These are phyloP conservation scores for Saturnia pavonia DNA, from an alignment of 2,888 invertebrate genomes.

Conservation along the genomic window DNA sequence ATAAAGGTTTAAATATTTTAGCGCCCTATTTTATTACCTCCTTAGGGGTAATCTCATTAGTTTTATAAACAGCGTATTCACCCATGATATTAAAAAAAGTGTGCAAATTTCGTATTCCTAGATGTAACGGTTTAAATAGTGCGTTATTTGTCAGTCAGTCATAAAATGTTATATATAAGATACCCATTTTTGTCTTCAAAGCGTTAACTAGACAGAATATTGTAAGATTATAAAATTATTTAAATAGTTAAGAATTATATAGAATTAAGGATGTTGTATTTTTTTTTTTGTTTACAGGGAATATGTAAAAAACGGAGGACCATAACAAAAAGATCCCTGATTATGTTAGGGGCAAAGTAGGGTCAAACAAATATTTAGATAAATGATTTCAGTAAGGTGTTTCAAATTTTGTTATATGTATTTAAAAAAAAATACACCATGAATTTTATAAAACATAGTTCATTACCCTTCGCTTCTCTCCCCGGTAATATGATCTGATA, in stretches of 20 bases:
- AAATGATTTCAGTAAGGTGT: too few relatives aligned
- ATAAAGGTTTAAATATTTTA: neutral
- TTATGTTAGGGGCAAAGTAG: too few relatives aligned
- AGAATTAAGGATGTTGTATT: too few relatives aligned
- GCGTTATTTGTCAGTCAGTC: neutral
- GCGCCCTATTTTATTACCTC: neutral
- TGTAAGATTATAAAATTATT: too few relatives aligned
- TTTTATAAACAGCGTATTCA: neutral
- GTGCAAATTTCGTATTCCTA: neutral
- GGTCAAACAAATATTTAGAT: too few relatives aligned
- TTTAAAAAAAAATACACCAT: neutral
- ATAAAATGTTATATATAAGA: neutral
- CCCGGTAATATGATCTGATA: neutral
- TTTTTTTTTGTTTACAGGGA: too few relatives aligned
- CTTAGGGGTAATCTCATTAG: too few relatives aligned
- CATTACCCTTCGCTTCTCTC: neutral
- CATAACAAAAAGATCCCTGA: too few relatives aligned
- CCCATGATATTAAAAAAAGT: neutral
- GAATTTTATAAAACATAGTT: neutral
- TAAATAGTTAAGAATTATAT: too few relatives aligned
- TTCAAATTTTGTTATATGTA: too few relatives aligned
- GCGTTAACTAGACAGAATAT: too few relatives aligned
- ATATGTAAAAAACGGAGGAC: too few relatives aligned
- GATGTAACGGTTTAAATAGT: neutral
- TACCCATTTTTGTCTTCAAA: neutral